Base-by-base conservation (phyloP, 2,113 vertebrate genomes). In the Cyanoderma ruficeps region DNA sequence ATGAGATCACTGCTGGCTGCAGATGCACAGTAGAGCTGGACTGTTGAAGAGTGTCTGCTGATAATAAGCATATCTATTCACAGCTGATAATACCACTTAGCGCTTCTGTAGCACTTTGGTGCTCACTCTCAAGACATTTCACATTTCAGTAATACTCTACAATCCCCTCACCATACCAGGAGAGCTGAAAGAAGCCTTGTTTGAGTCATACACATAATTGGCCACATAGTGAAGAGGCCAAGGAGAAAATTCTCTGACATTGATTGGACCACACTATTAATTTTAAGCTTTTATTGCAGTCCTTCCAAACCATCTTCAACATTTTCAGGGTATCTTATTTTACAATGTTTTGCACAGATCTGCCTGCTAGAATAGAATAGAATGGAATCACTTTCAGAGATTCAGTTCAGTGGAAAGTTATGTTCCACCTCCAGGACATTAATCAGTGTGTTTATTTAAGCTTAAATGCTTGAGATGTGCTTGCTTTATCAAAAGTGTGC, bases 41-140 rank as follows among this genome's bases (percentile, higher is more conserved):
- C 94, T 95, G 96, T 83, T 95, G 96, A 96, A 95, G 93, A 75
- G 72, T 68, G 80, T 80, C 70, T 95, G 92, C 79, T 96, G 95
- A 96, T 96, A 95, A 94, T 68, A 53, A 63, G 56, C 30, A 10
- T 95, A 97, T 96, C 92, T 96, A 41, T 96, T 96, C 92, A 89
- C 96, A 96, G 69, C 88, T 96, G 96, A 97, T 96, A 97, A 93
- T 56, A 81, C 64, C 49, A 87, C 88, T 97, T 97, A 96, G 80
- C 83, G 46, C 96, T 96, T 94, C 92, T 84, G 86, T 56, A 96
- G 69, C 31, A 30, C 76, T 93, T 83, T 78, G 49, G 55, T 87
- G 47, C 53, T 31, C 3, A 9, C 25, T 78, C 31, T 89, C 71
- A 88, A 53, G 77, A 69, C 56, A 53, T 56, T 93, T 94, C 52